Conservation (phyloP, 2,113 vertebrate species). For the Himantopus leucocephalus region DNA sequence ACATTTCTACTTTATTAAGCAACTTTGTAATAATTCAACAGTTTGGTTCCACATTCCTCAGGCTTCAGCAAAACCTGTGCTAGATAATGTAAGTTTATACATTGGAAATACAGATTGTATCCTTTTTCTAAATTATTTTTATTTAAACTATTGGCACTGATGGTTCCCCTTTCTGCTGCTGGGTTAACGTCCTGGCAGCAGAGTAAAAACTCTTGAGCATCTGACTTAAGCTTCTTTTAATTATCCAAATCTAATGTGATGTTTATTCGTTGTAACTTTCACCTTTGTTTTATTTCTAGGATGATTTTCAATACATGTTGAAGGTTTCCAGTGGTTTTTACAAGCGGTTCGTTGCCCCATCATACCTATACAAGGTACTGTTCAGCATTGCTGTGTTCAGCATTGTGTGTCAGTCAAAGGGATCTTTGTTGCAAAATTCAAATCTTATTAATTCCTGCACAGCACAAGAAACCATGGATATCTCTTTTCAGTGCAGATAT, state of each 20-base stretch:
- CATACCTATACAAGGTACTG: not conserved
- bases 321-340: not conserved
- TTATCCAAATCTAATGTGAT: not conserved
- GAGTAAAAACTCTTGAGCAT: not conserved
- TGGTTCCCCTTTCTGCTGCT: not conserved
- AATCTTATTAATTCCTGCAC: not conserved
- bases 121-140: not conserved
- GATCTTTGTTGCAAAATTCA: not conserved
- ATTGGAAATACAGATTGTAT: not conserved
- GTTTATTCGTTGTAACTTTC: not conserved
- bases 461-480: not conserved
- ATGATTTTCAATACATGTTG: not conserved
- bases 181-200: fast-evolving
- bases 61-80: not conserved
- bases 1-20: not conserved
- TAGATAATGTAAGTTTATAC: not conserved
- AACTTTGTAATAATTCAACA: not conserved
- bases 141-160: not conserved
- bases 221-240: not conserved
- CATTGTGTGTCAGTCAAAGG: not conserved
- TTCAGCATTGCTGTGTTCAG: not conserved
- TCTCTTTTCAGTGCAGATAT: not conserved
- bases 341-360: fast-evolving
- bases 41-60: not conserved
- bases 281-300: not conserved